These are phyloP conservation scores for Tetramorium alpestre DNA, from an alignment of 1,140 invertebrate genomes.

Conservation along the genomic window DNA sequence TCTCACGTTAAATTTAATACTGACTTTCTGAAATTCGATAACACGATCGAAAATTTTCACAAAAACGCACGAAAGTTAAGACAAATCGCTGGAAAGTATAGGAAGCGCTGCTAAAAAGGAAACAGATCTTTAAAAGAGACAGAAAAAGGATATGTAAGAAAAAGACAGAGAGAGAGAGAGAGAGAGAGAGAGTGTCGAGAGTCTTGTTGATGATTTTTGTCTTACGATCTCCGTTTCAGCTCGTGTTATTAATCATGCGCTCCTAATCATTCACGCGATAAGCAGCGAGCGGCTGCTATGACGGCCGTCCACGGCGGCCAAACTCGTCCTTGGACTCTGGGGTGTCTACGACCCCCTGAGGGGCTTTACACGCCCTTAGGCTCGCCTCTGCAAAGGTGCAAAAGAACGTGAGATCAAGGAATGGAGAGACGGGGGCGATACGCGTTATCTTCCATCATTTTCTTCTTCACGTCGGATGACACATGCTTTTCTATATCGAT, in stretches of 20 bases:
- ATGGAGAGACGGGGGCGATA: neutral
- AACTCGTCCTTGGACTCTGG: constrained; percentile 67
- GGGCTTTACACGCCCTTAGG: constrained; percentile 65
- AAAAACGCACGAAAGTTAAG: neutral
- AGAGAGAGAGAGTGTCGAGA: constrained; percentile 42
- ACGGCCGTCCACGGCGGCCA: constrained; percentile 60
- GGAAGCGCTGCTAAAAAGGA: constrained; percentile 13
- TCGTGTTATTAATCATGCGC: constrained; percentile 58
- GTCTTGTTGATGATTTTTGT: constrained; percentile 57
- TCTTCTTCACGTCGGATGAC: constrained; percentile 23
- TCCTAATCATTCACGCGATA: constrained; percentile 69
- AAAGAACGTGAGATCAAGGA: constrained; percentile 65
- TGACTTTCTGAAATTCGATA: neutral
- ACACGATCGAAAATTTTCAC: neutral
- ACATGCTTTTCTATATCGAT: neutral
- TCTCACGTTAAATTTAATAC: neutral
- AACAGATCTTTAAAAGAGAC: constrained; percentile 38
- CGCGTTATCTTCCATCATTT: neutral
- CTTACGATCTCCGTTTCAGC: constrained; percentile 66
- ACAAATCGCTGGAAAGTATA: constrained; percentile 11
- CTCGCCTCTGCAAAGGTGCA: constrained; percentile 72
- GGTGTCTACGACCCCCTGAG: constrained; percentile 67
- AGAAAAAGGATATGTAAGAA: constrained; percentile 51
- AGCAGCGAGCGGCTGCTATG: constrained; percentile 62
- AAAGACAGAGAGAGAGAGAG: constrained; percentile 54